Base-by-base conservation (phyloP, 2,113 vertebrate genomes). In the Limnothrissa miodon region DNA sequence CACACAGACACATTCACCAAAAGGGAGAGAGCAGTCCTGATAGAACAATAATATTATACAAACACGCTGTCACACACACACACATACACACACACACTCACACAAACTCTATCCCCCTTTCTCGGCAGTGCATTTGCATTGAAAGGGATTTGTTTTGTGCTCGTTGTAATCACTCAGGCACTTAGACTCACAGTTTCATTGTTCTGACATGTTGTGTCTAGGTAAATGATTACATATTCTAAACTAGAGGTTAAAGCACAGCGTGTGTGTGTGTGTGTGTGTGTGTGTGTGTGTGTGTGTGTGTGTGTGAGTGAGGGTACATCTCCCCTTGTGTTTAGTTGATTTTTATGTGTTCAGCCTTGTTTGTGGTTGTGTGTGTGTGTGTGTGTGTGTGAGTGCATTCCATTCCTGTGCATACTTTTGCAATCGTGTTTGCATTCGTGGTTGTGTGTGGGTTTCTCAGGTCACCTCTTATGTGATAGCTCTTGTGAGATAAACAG, bases 231-330 rank as follows among this genome's bases (percentile, higher is more conserved):
- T 74, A 74, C 13, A 15, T 33, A 13, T 33, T 74, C 15, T 36
- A 74, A 74, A 74, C 66, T 74, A 15, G 1, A 15, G 33, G 13
- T 33, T 74, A 36, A 5, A 36, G 66, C 15, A 33, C 13, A 2
- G 10, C 39, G 9, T 81, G 33, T 46, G n/a, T 62, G 13, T 56
- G 17, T 81, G 46, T 56, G 48, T 39, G 51, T 81, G 21, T 81
- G 80, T 81, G 29, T 59, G 48, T 59, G 46, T 39, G 51, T 39
- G 80, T 36, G 80, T 53, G 82, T 70, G 59, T 78, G 81, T 82
- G 45, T 79, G 81, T 81, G 29, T 85, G 66, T 82, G n/a, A 33
- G 23, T 70, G 23, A 53, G 79, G 78, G 44, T 82, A 46, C 44
- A 39, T 42, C n/a, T n/a, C n/a, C n/a, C n/a, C n/a, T n/a, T n/a